These are phyloP conservation scores for Paraplagusia blochii DNA, from an alignment of 2,113 vertebrate species.

Conservation along the genomic window DNA sequence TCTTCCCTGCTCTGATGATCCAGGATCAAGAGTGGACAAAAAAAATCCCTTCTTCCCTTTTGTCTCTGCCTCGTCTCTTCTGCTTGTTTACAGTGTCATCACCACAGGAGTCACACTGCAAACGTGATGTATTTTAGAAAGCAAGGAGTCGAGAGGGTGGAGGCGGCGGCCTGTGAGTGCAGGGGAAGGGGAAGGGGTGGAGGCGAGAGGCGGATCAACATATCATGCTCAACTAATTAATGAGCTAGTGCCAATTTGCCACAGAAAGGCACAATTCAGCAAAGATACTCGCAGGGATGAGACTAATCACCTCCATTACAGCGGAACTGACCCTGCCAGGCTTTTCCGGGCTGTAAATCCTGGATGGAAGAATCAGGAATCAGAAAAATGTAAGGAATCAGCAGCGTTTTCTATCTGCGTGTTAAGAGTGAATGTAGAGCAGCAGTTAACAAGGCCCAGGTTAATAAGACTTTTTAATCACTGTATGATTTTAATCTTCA, in stretches of 20 bases:
- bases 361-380: neutral
- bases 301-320: conserved; percentile 35
- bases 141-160: conserved; percentile 52
- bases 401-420: too few species aligned
- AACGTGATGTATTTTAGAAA: conserved; percentile 38
- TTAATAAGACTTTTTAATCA: too few species aligned
- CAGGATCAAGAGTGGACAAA: conserved; percentile 41
- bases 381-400: conserved; percentile 9
- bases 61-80: conserved; percentile 35
- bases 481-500: too few species aligned
- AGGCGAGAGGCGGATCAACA: conserved; percentile 26
- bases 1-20: conserved; percentile 31
- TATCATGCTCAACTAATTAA: conserved; percentile 63
- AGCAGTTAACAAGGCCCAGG: neutral
- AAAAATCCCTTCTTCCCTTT: conserved; percentile 32
- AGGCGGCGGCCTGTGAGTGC: conserved; percentile 18
- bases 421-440: neutral
- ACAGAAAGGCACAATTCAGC: conserved; percentile 32
- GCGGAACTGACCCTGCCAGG: conserved; percentile 7
- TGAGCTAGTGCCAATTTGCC: conserved; percentile 48
- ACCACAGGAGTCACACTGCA: conserved; percentile 49
- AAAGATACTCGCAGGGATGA: conserved; percentile 25
- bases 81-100: conserved; percentile 48
- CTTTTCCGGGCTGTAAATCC: neutral
- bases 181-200: conserved; percentile 4